Percentiles rank a stretch among this genome's conserved stretches.
These are phyloP conservation scores for Eleginops maclovinus DNA, from an alignment of 2,113 vertebrate species.

Conservation along the genomic window DNA sequence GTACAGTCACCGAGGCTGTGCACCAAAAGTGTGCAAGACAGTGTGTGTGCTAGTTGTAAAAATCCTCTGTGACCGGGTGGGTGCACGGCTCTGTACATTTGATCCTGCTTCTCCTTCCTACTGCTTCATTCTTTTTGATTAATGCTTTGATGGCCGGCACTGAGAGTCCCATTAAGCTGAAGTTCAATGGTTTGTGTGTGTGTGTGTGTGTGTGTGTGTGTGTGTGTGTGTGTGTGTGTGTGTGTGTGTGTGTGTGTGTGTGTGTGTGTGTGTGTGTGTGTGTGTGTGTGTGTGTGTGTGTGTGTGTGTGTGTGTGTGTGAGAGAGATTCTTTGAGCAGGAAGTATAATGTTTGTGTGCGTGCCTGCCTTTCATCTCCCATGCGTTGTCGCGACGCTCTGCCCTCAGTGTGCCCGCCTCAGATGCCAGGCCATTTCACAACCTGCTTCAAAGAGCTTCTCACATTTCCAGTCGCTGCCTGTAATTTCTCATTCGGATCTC, in stretches of 20 bases:
- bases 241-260: conserved; percentile 23
- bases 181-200: conserved; percentile 32
- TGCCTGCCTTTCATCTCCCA: conserved; percentile 70
- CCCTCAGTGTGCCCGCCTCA: conserved; percentile 49
- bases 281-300: conserved; percentile 24
- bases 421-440: conserved; percentile 53
- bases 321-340: conserved; percentile 27
- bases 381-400: conserved; percentile 32
- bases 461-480: conserved; percentile 11
- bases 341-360: conserved; percentile 35
- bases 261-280: conserved; percentile 15
- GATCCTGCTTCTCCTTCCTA: conserved; percentile 1
- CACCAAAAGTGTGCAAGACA: not conserved
- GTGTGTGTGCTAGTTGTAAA: not conserved
- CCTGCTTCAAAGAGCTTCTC: conserved; percentile 63
- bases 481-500: conserved; percentile 19
- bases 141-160: conserved; percentile 37
- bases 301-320: conserved; percentile 9
- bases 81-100: conserved; percentile 10
- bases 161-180: conserved; percentile 33
- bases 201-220: conserved; percentile 25
- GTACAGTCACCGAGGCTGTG: not conserved
- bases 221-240: not conserved
- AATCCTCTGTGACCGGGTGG: not conserved
- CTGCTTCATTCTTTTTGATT: conserved; percentile 50